Evolutionary conservation across 2,113 vertebrate genomes (phyloP), one percentile per base, ranked within the genome.

Genomic region (Pterocles orientalis): DNA sequence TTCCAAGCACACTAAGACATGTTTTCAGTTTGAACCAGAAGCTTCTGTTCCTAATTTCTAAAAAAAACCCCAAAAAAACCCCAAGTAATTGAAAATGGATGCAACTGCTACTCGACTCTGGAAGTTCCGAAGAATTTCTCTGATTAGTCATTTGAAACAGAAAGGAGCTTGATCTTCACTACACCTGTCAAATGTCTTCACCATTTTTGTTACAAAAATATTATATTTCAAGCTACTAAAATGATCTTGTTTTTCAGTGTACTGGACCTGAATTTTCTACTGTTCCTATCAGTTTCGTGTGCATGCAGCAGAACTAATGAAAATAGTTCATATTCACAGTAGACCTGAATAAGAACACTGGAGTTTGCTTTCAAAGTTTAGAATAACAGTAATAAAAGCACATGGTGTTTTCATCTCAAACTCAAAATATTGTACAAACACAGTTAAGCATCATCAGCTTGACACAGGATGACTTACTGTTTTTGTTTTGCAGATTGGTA

Each of bases 11-110:
- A 76, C 12, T 60, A 82, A 94, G 73, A 94, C 36, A 93, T 90
- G 85, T 79, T 96, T 95, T 94, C 19, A 84, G 73, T 93, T 96
- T 92, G 86, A 95, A 92, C 10, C 34, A 95, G 64, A 88, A 94
- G 82, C 83, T 94, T 87, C 92, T 97, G 96, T 94, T 96, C 88
- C 61, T 94, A 92, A 97, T 97, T 96, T 91, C n/a, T 84, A 45
- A 24, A 18, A 12, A 17, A 21, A 6, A 5, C n/a, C 16, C 8
- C 24, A 36, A 10, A 76, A 88, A 69, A 64, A 92, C 95, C 92
- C 75, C 64, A 81, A 88, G 69, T 95, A 92, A 95, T 95, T 97
- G 90, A 88, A 96, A 96, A 92, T 96, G 88, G 80, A 96, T 96
- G 95, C 72, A 93, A 96, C 31, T 94, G 77, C 81, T 94, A 4